Base-by-base conservation (phyloP, 1,140 invertebrate genomes). In the Probaryconus sp. region DNA sequence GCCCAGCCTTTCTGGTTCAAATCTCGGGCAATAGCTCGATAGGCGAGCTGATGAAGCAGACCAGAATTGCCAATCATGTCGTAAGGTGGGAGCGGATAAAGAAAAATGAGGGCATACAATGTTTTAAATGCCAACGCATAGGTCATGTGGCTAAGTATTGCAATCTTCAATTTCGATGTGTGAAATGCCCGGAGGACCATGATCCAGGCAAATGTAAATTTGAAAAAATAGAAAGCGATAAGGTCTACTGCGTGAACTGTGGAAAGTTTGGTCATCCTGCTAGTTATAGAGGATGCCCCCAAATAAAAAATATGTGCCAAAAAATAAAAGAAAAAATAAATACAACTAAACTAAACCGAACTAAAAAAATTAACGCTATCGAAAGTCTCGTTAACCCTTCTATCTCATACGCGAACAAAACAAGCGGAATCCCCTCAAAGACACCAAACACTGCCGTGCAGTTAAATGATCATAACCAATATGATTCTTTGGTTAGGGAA, bases 51-150 rank as follows among this genome's bases (percentile, higher is more conserved):
- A 26, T 13, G 4, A 24, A 7, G 4, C 9, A 11, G 1, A 4
- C 2, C 0, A 21, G 18, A 21, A 1, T 43, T 4, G 33, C 31
- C 0, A 50, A 58, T 5, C 72, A 64, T 42, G 40, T 30, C 17
- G 21, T 69, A 0, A 5, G 14, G 4, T 75, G 72, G 72, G 51
- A 75, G 13, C 9, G 7, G 0, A 10, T 75, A 0, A 47, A 11
- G 5, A 69, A 69, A 51, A 61, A 6, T 0, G 5, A 31, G 5
- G 4, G 53, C 0, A 55, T 30, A 6, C 67, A 71, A 58, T 76
- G 72, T 21, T 28, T n/a, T 1, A 69, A 65, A 0, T 76, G 65
- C 9, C 72, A 76, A 51, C 17, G 58, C 2, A 13, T 64, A 2
- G 72, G 64, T 0, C 72, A 75, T n/a, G n/a, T 48, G 1, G 60